Conservation (phyloP, 2,113 vertebrate species). For the Labrus mixtus region DNA sequence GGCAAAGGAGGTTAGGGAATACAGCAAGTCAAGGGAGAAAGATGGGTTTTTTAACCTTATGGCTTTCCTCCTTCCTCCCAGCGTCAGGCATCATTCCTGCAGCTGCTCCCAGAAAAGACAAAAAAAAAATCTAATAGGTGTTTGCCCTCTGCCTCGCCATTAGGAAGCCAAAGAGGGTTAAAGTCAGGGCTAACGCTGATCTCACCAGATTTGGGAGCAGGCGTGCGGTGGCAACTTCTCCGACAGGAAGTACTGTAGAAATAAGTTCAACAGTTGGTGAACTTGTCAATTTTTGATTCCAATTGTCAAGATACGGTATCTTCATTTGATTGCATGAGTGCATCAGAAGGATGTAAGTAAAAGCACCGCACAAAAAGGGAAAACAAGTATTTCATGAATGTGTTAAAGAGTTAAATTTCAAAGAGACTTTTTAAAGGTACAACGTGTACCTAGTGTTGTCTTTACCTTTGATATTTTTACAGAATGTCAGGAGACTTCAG, state of each 20-base stretch:
- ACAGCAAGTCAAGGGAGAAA: conserved; percentile 17
- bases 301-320: too few species aligned
- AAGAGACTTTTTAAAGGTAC: not conserved
- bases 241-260: conserved; percentile 11
- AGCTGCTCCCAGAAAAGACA: conserved; percentile 60
- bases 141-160: conserved; percentile 62
- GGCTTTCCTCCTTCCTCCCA: conserved; percentile 32
- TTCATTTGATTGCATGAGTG: not conserved
- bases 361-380: not conserved
- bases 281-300: too few species aligned
- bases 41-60: conserved; percentile 55
- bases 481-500: conserved; percentile 3
- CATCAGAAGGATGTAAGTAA: not conserved
- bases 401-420: not conserved
- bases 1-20: conserved; percentile 18
- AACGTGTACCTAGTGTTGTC: not conserved
- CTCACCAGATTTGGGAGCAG: conserved; percentile 48
- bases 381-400: not conserved
- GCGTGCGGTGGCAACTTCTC: conserved; percentile 25
- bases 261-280: conserved; percentile 3
- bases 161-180: conserved; percentile 45
- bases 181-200: conserved; percentile 62
- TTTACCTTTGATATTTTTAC: conserved; percentile 31
- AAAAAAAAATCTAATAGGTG: conserved; percentile 59
- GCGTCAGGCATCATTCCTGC: conserved; percentile 42